Percentiles rank a stretch among this genome's conserved stretches.
Evolutionary conservation across 2,888 invertebrate species (phyloP).

Genomic region (Tanypteryx hageni): DNA sequence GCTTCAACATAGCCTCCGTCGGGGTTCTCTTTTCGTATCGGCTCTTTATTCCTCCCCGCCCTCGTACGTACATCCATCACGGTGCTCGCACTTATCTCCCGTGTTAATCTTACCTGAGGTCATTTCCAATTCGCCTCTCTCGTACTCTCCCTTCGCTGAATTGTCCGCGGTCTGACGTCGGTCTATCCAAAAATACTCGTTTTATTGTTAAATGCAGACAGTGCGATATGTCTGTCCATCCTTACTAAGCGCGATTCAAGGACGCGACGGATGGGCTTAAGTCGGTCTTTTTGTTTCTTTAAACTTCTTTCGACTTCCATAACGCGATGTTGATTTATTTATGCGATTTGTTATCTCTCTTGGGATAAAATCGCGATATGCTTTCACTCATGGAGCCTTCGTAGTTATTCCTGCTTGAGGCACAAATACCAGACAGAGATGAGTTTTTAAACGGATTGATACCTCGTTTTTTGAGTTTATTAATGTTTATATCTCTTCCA

Average conservation of each 20-base stretch:
- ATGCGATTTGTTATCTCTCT: neutral
- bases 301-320: neutral
- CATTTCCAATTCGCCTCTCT: neutral
- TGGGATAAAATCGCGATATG: neutral
- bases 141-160: neutral
- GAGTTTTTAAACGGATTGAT: neutral
- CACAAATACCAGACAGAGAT: neutral
- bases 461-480: neutral
- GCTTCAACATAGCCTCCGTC: neutral
- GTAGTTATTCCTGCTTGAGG: neutral
- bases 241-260: neutral
- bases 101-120: constrained; percentile 7
- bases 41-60: neutral
- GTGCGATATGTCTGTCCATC: neutral
- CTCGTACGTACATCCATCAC: constrained; percentile 1
- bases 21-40: too few species aligned
- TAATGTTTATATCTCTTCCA: too few species aligned
- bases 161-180: neutral
- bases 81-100: neutral
- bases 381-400: neutral
- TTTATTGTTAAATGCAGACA: neutral
- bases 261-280: neutral
- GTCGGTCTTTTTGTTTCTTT: neutral
- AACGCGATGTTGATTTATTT: neutral
- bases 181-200: neutral